Evolutionary conservation across 2,888 invertebrate species (phyloP).

Genomic region (Lapara coniferarum): DNA sequence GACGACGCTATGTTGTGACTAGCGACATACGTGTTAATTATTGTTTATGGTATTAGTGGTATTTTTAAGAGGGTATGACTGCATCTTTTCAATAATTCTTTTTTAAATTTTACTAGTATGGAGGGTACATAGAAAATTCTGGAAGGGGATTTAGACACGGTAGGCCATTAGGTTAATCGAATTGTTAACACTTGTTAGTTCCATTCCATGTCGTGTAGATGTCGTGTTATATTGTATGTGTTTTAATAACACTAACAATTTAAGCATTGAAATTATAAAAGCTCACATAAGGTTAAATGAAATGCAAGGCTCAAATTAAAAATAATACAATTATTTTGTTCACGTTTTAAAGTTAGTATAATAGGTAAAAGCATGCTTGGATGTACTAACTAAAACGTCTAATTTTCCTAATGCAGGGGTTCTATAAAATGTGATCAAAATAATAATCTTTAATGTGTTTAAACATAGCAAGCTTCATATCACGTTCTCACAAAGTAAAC

Average conservation of each 20-base stretch:
- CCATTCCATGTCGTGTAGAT: constrained; percentile 19
- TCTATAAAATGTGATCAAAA: constrained; percentile 36
- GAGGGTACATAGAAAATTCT: no score
- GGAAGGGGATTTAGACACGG: no score
- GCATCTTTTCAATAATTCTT: no score
- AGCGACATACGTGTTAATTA: constrained; percentile 29
- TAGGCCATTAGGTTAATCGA: no score
- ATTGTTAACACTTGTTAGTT: constrained; percentile 9
- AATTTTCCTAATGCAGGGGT: neutral
- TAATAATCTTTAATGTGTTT: constrained; percentile 35
- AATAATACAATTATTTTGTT: constrained; percentile 39
- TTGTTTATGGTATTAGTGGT: neutral
- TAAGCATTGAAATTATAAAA: constrained; percentile 11
- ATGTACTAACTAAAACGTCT: constrained; percentile 2
- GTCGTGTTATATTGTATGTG: constrained; percentile 21
- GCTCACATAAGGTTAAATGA: constrained; percentile 36
- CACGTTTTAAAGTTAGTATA: constrained; percentile 31
- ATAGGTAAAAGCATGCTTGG: neutral
- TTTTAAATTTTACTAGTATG: no score
- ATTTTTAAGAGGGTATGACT: neutral
- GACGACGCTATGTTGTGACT: constrained; percentile 88
- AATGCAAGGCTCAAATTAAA: constrained; percentile 40
- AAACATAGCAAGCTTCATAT: constrained; percentile 36
- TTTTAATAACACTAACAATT: constrained; percentile 15
- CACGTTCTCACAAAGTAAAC: neutral